phyloP scores from a whole-genome alignment of 2,113 vertebrate species.

The Speoplatyrhinus poulsoni region DNA sequence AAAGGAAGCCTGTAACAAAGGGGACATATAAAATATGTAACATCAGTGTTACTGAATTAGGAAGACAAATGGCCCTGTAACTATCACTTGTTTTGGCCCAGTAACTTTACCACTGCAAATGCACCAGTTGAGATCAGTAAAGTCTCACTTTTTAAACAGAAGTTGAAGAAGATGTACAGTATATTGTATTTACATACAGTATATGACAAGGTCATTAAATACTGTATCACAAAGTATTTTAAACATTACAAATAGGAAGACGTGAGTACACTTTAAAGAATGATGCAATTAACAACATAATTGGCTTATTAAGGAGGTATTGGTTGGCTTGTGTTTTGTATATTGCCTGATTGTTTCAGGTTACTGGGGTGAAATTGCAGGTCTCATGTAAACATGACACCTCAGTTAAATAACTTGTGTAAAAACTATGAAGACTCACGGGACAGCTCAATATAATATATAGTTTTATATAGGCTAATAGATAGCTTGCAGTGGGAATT shows the following conservation, averaged over 20 bases:
- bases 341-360: not conserved
- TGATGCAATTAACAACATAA: conserved; percentile 10
- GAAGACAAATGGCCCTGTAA: not conserved
- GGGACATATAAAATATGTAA: too few relatives aligned
- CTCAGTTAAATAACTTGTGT: conserved; percentile 17
- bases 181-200: too few relatives aligned
- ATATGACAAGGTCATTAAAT: too few relatives aligned
- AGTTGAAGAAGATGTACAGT: too few relatives aligned
- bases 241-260: not conserved
- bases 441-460: conserved; percentile 30
- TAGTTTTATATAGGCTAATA: conserved; percentile 18
- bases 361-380: conserved; percentile 16
- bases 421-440: not conserved
- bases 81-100: not conserved
- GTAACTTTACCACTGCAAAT: conserved; percentile 6
- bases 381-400: not conserved
- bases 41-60: too few relatives aligned
- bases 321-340: not conserved
- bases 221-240: not conserved
- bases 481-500: not conserved
- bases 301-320: not conserved
- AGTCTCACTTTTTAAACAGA: not conserved
- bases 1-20: not conserved
- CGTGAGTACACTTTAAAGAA: conserved; percentile 18
- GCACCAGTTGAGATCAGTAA: conserved; percentile 1